phyloP scores from a whole-genome alignment of 2,888 invertebrate genomes.

The Pandemis cinnamomeana region DNA sequence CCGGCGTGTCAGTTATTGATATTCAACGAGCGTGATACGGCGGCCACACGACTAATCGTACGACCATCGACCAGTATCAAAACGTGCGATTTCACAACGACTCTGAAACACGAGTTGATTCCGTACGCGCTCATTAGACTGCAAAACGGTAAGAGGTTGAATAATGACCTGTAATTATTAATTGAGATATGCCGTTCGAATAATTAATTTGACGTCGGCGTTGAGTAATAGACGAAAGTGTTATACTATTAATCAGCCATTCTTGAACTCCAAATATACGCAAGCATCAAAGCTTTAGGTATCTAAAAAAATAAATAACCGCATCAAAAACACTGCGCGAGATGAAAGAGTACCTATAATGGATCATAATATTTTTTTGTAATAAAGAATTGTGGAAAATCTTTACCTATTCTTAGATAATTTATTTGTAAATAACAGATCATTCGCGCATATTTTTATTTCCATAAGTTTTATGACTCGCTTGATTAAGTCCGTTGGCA shows the following conservation, averaged over 20 bases:
- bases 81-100: constrained; percentile 34
- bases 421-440: no score
- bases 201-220: constrained; percentile 23
- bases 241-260: not conserved
- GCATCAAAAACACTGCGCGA: not conserved
- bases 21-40: constrained; percentile 58
- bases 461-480: no score
- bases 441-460: no score
- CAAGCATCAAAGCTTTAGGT: not conserved
- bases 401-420: no score
- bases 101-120: constrained; percentile 30
- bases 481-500: no score
- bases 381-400: no score
- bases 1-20: constrained; percentile 62
- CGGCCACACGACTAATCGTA: constrained; percentile 54
- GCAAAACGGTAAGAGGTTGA: constrained; percentile 23
- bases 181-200: constrained; percentile 30
- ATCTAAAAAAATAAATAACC: no score
- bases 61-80: constrained; percentile 44
- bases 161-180: constrained; percentile 38
- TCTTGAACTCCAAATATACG: not conserved
- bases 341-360: not conserved
- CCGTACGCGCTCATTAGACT: constrained; percentile 20
- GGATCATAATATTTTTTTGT: no score
- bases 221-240: constrained; percentile 22